These are phyloP conservation scores for Cnemophilus loriae DNA, from an alignment of 2,113 vertebrate species.

Conservation along the genomic window DNA sequence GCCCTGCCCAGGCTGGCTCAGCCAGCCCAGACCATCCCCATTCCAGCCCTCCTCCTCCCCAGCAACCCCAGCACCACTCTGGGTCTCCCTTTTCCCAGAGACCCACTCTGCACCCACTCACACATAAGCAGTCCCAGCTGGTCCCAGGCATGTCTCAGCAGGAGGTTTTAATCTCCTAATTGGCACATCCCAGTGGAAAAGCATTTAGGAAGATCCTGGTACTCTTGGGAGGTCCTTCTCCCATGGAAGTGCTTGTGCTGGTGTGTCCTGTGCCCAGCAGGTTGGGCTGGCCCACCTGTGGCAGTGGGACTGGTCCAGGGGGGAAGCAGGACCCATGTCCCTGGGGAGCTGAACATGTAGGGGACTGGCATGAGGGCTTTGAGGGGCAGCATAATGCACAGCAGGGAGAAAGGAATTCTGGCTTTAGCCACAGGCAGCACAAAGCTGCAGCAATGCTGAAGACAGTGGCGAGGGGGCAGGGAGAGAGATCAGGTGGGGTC, in stretches of 20 bases:
- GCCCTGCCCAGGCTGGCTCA: background rate
- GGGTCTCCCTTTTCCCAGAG: background rate
- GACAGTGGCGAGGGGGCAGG: background rate
- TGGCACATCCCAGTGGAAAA: background rate
- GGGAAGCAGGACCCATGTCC: fast-evolving
- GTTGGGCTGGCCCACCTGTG: background rate
- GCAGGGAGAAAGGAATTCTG: background rate
- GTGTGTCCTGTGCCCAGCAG: background rate
- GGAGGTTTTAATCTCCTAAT: background rate
- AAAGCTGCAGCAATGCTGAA: background rate
- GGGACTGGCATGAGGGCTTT: background rate
- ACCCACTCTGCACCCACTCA: background rate
- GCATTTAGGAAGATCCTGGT: background rate
- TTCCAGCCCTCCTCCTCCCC: background rate
- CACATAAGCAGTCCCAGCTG: slow-evolving; percentile 21
- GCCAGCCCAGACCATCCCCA: background rate
- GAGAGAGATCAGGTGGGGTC: background rate
- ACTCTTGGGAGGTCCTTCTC: background rate
- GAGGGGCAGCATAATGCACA: background rate
- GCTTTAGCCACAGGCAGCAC: background rate
- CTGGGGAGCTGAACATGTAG: fast-evolving
- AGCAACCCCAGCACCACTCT: background rate
- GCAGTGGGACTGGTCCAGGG: fast-evolving
- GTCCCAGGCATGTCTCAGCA: slow-evolving; percentile 13
- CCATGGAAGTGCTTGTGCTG: fast-evolving